Percentiles rank a stretch among this genome's conserved stretches.
Evolutionary conservation across 2,888 invertebrate species (phyloP).

Genomic region (Allolobophora icterica): DNA sequence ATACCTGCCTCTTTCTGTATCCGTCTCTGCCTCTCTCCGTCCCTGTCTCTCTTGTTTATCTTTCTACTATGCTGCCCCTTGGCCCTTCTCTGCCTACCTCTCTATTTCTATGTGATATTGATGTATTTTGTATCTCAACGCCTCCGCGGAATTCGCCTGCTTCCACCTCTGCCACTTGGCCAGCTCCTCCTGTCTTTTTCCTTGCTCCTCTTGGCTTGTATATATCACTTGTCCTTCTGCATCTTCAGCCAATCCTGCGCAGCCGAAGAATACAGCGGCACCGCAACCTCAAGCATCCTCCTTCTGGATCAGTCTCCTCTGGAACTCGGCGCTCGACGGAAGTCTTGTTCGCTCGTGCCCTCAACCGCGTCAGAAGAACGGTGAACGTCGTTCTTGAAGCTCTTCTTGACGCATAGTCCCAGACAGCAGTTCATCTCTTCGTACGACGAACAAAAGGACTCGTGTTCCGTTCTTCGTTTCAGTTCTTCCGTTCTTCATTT

Average conservation of each 20-base stretch:
- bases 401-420: neutral
- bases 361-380: neutral
- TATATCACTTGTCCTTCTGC: neutral
- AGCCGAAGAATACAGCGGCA: neutral
- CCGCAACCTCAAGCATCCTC: neutral
- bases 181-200: neutral
- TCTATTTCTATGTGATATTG: neutral
- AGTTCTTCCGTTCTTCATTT: neutral
- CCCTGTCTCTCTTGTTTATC: neutral
- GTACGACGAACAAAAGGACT: neutral
- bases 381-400: neutral
- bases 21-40: neutral
- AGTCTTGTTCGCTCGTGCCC: neutral
- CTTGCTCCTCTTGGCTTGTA: neutral
- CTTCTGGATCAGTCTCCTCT: conserved; percentile 1
- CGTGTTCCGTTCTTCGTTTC: neutral
- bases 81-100: neutral
- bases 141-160: neutral
- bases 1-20: neutral
- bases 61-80: too few species aligned
- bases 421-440: neutral
- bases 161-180: neutral
- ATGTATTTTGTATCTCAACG: neutral
- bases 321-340: neutral
- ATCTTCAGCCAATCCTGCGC: neutral